Percentiles rank a stretch among this genome's conserved stretches.
Conservation (phyloP, 2,113 vertebrate genomes). For the Phrynocephalus versicolor region DNA sequence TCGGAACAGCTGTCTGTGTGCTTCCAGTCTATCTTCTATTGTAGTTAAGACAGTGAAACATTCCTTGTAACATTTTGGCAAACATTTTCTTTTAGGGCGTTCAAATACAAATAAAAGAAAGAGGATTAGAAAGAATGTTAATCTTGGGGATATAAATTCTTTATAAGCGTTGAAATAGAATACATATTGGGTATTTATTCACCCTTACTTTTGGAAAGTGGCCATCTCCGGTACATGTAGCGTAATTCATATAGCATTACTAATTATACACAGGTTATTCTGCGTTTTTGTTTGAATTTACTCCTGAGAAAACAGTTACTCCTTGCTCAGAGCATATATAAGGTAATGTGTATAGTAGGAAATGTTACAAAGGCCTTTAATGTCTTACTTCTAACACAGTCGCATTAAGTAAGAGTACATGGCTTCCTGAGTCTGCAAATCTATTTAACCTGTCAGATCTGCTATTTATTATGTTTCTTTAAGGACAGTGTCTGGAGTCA, state of each 20-base stretch:
- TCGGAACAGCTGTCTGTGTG: no score
- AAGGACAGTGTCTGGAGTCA: conserved; percentile 50
- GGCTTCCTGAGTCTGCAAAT: conserved; percentile 66
- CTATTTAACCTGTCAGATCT: conserved; percentile 67
- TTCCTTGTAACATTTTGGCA: neutral
- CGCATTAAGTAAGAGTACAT: conserved; percentile 58
- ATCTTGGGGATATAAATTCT: conserved; percentile 29
- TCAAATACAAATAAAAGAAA: conserved; percentile 19
- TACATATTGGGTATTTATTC: no score
- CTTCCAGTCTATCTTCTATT: neutral
- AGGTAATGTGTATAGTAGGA: conserved; percentile 58
- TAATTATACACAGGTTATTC: no score
- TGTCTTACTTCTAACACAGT: conserved; percentile 40
- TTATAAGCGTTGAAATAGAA: no score
- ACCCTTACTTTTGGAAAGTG: no score
- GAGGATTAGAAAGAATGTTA: conserved; percentile 10
- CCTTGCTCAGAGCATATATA: conserved; percentile 69
- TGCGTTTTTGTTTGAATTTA: no score
- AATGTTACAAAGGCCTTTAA: conserved; percentile 54
- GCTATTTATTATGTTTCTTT: conserved; percentile 61
- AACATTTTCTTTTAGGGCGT: neutral
- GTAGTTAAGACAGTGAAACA: neutral
- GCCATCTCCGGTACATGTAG: no score
- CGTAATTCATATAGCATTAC: no score
- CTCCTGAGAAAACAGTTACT: conserved; percentile 28